Evolutionary conservation across 35 echinoderm and acorn worm species (phyloP).

Genomic region (Patiria miniata): DNA sequence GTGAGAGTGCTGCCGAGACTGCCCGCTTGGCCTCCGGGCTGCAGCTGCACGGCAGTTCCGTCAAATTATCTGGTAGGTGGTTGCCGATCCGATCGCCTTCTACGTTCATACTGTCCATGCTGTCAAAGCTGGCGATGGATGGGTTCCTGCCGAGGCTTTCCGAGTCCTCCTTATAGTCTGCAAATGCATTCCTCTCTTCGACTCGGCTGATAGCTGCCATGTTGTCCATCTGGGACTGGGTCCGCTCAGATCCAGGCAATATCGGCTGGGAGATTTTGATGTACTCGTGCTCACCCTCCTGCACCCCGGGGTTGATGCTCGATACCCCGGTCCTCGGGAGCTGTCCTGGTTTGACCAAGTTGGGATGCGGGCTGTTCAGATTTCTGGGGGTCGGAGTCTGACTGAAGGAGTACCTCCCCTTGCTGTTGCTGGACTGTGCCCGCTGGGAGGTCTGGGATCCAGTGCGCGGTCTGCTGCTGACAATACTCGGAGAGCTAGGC

Average conservation of each 20-base stretch:
- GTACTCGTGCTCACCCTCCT: constrained; percentile 72
- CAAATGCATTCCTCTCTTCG: constrained; percentile 4
- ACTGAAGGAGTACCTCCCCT: constrained; percentile 57
- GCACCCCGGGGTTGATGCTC: constrained; percentile 60
- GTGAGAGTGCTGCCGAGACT: constrained; percentile 68
- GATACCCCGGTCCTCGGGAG: constrained; percentile 66
- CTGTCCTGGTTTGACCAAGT: constrained; percentile 75
- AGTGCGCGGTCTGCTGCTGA: constrained; percentile 19
- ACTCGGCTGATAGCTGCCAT: constrained; percentile 22
- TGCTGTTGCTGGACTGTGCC: constrained; percentile 60
- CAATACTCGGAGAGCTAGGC: neutral
- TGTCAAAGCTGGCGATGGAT: constrained; percentile 36
- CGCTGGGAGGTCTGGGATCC: constrained; percentile 30
- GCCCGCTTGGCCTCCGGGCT: constrained; percentile 80
- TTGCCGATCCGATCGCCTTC: constrained; percentile 36
- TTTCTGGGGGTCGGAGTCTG: constrained; percentile 39
- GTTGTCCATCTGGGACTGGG: neutral
- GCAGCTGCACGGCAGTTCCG: constrained; percentile 51
- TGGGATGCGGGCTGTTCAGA: constrained; percentile 52
- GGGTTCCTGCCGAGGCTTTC: constrained; percentile 11
- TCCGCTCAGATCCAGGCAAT: neutral
- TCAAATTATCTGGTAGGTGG: constrained; percentile 47
- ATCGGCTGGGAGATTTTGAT: constrained; percentile 85
- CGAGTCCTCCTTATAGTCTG: neutral
- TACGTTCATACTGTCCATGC: constrained; percentile 61